Conservation (phyloP, 2,113 vertebrate genomes). For the Irena cyanogastra region DNA sequence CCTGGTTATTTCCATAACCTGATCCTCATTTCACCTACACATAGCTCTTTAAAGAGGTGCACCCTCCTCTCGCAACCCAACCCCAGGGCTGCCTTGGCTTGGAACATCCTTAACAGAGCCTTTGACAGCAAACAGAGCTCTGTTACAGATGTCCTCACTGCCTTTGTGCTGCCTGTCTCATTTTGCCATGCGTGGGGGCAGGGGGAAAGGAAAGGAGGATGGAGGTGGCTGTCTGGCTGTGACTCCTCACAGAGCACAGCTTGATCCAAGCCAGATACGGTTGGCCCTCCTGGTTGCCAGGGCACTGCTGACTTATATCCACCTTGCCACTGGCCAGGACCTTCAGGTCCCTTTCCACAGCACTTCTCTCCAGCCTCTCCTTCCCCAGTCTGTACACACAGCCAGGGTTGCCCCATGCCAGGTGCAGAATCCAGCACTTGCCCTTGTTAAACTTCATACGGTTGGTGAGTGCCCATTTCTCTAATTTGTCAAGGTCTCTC, state of each 20-base stretch:
- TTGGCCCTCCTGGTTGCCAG: not conserved
- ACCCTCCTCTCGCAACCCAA: accelerated
- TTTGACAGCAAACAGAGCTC: not conserved
- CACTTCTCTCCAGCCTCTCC: not conserved
- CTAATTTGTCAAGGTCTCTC: not conserved
- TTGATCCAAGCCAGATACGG: accelerated
- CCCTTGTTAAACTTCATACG: not conserved
- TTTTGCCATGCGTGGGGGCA: not conserved
- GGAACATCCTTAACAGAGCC: not conserved
- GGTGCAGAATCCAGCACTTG: not conserved
- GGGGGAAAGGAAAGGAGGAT: not conserved
- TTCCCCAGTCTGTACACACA: not conserved
- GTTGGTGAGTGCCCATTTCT: not conserved
- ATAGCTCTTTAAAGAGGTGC: not conserved
- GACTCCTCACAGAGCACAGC: not conserved
- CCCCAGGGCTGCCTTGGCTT: not conserved
- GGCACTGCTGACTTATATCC: not conserved
- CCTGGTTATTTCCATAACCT: not conserved
- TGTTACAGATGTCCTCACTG: not conserved
- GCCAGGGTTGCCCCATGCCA: not conserved
- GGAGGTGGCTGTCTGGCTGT: not conserved
- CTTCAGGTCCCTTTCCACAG: not conserved
- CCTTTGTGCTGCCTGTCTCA: not conserved
- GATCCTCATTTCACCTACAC: not conserved
- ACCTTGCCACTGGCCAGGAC: not conserved